Evolutionary conservation across 2,113 vertebrate species (phyloP), one percentile per base, ranked within the genome.

Genomic region (Lepus timidus): DNA sequence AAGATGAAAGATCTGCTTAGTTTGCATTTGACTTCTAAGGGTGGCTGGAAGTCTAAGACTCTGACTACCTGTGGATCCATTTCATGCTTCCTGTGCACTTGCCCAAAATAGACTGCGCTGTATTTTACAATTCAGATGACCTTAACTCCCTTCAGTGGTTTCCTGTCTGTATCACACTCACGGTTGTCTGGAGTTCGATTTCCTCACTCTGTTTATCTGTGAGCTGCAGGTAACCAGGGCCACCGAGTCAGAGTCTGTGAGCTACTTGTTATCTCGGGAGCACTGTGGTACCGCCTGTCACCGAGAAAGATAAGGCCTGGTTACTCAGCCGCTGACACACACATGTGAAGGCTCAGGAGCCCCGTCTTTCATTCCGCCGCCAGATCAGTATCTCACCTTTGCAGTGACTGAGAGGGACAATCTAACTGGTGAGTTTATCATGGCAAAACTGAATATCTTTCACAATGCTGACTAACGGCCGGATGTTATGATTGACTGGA

Each of bases 291-390:
- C 85, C 84, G 89, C 95, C 94, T 85, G 68, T 90, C 73, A 93
- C 85, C 5, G 20, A 74, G 84, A 52, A 55, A 90, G 96, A 97
- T 94, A 96, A 95, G 75, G 79, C 74, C 6, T 17, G 33, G 74
- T 25, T 74, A 61, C 6, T 2, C 19, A 4, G 39, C 1, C 0
- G 1, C 62, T 14, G 82, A 36, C 39, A 70, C 9, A 4, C 13
- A 25, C 58, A 16, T 0, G 5, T 0, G 10, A 82, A 75, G 68
- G 49, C 10, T 12, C n/a, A 20, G 31, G 20, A 5, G 29, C 64
- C 23, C 80, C 13, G 39, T 25, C 36, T 70, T 55, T 51, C 29
- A 3, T 36, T 75, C 62, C 0, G 0, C 49, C 33, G 9, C 36
- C 55, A 16, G 73, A 74, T 91, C 39, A 1, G 25, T 85, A 52